These are phyloP conservation scores for Chironomus tepperi DNA, from an alignment of 1,140 invertebrate genomes.

Conservation along the genomic window DNA sequence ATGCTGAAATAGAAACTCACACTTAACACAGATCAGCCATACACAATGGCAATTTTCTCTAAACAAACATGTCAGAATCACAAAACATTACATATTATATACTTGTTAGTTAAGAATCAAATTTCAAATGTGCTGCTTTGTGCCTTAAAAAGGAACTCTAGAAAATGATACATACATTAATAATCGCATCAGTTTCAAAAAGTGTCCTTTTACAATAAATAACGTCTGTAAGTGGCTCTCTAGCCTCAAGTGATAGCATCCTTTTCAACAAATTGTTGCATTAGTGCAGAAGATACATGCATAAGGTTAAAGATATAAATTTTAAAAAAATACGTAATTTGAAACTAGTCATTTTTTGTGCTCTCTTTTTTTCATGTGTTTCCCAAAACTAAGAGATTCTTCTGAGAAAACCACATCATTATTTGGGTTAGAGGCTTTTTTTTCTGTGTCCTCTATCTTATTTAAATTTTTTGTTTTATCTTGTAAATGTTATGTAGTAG, in stretches of 20 bases:
- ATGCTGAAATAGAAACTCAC: not conserved
- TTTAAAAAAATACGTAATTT: not conserved
- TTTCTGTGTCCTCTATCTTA: not conserved
- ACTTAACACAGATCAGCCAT: not conserved
- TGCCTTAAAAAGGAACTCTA: not conserved
- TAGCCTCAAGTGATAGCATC: not conserved
- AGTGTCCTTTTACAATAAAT: constrained; percentile 8
- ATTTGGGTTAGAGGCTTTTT: not conserved
- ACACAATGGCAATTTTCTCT: not conserved
- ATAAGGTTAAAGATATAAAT: constrained; percentile 5
- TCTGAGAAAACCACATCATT: constrained; percentile 4
- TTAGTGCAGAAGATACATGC: not conserved
- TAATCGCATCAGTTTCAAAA: constrained; percentile 13
- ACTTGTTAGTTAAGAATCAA: constrained; percentile 1
- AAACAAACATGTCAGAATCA: not conserved
- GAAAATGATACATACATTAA: not conserved
- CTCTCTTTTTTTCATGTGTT: not conserved
- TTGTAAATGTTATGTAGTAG: not conserved
- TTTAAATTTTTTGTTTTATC: not conserved
- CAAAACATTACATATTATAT: not conserved
- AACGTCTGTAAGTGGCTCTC: not conserved
- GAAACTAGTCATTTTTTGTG: constrained; percentile 8
- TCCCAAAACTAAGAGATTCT: not conserved
- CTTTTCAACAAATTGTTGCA: constrained; percentile 13
- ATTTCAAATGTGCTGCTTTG: not conserved